These are phyloP conservation scores for Drosophila buzzatii DNA, from an alignment of 2,888 invertebrate genomes.

Conservation along the genomic window DNA sequence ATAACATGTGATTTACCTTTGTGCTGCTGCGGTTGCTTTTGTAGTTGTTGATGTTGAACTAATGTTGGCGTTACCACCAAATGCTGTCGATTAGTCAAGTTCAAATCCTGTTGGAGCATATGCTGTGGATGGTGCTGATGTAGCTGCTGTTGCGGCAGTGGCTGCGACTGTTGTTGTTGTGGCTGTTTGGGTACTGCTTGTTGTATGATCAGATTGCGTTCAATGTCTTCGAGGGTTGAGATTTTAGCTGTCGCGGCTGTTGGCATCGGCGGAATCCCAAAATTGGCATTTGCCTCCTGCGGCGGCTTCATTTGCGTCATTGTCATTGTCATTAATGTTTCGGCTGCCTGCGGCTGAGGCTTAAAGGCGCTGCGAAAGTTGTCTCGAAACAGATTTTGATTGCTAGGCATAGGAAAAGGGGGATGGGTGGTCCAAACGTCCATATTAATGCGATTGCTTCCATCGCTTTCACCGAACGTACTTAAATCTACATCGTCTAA, in stretches of 20 bases:
- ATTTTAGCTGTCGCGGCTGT: constrained; percentile 77
- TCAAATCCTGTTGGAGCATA: constrained; percentile 51
- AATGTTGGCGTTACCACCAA: constrained; percentile 53
- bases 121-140: constrained; percentile 17
- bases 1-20: constrained; percentile 62
- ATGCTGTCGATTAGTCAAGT: constrained; percentile 58
- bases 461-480: constrained; percentile 80
- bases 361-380: constrained; percentile 79
- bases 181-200: constrained; percentile 77
- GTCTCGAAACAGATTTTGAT: constrained; percentile 79
- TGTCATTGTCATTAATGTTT: constrained; percentile 10
- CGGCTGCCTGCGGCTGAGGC: constrained; percentile 50
- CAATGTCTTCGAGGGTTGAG: constrained; percentile 84
- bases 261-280: constrained; percentile 62
- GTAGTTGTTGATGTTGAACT: constrained; percentile 60
- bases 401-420: constrained; percentile 52
- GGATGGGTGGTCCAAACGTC: constrained; percentile 85
- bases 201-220: constrained; percentile 84
- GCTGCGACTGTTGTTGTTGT: constrained; percentile 34
- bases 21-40: constrained; percentile 82
- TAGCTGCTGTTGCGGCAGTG: constrained; percentile 20
- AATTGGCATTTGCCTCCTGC: constrained; percentile 61
- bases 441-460: constrained; percentile 73
- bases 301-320: constrained; percentile 45
- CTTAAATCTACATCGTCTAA: constrained; percentile 84